Base-by-base conservation (phyloP, 1,140 invertebrate species). In the Babylonia areolata region DNA sequence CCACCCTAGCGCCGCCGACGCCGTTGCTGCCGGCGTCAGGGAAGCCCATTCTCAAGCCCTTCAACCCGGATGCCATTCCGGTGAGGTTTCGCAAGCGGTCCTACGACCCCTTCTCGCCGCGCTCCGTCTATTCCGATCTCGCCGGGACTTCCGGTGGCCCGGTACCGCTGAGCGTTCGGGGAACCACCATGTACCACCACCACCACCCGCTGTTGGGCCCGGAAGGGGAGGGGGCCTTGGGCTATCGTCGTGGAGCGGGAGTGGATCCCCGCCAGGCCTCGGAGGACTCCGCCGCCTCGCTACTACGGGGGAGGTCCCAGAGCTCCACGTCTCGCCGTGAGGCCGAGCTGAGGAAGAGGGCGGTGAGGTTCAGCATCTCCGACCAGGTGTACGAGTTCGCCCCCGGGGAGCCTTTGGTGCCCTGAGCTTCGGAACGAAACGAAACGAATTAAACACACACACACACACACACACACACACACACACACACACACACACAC, bases 341-440 rank as follows among this genome's bases (percentile, higher is more conserved):
- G 17, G 64, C 64, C 17, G 82, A 84, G 35, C 3, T 84, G 64
- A 33, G 64, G 69, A 84, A 73, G n/a, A 84, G 82, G 20, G 82
- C 82, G n/a, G 82, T 84, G 35, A 37, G 82, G 0, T 84, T 84
- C 69, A 84, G 82, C 64, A 73, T 84, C 40, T 73, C 64, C 6
- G 82, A 84, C 64, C 82, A 84, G 39, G 64, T 84, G 64, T 73
- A 37, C 17, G 82, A 73, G 58, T 84, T 84, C 69, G 31, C 82
- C 28, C 82, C 82, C 0, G 40, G 40, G 23, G 82, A 84, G 6
- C 82, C 82, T 31, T 11, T 84, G 35, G 23, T 42, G 0, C 64
- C 39, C 33, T 84, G 82, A 84, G 1, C 0, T 46, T 2, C 9
- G 11, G 31, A 35, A n/a, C 35, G 9, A 51, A 9, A 51, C 46